Conservation (phyloP, 2,797 vertebrate genomes). For the Manis javanica region DNA sequence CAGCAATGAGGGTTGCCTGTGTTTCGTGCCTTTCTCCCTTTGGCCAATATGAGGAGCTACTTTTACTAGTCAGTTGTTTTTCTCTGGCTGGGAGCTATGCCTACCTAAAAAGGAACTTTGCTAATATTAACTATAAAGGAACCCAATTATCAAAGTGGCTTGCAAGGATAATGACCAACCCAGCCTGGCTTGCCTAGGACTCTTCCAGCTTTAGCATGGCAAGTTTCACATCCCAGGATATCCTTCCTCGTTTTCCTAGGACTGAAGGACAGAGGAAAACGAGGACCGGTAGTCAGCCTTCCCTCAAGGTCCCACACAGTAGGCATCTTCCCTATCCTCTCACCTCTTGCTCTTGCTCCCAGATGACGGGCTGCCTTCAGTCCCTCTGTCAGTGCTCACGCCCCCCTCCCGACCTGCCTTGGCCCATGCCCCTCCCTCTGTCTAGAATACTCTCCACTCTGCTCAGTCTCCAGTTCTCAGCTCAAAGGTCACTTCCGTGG, state of each 20-base stretch:
- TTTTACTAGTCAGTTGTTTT: not conserved
- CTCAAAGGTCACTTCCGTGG: not conserved
- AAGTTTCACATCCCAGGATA: not conserved
- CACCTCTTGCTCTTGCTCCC: not conserved
- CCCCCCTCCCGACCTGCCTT: rapidly evolving
- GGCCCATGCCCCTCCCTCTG: not conserved
- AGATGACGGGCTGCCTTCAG: not conserved
- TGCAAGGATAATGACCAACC: not conserved
- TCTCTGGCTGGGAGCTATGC: not conserved
- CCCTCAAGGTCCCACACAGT: rapidly evolving
- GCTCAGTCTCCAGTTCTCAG: not conserved
- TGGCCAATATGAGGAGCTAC: not conserved
- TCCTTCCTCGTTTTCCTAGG: not conserved
- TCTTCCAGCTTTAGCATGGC: not conserved
- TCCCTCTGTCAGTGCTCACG: not conserved
- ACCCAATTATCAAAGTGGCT: not conserved
- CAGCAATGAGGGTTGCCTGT: not conserved
- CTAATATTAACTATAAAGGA: not conserved
- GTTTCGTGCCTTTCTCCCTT: not conserved
- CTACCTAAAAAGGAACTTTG: not conserved
- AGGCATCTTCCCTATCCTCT: not conserved
- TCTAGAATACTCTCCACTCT: not conserved
- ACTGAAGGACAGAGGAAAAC: not conserved
- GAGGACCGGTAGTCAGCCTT: rapidly evolving
- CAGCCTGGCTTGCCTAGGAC: not conserved